Conservation (phyloP, 2,113 vertebrate species). For the Hipposideros armiger region DNA sequence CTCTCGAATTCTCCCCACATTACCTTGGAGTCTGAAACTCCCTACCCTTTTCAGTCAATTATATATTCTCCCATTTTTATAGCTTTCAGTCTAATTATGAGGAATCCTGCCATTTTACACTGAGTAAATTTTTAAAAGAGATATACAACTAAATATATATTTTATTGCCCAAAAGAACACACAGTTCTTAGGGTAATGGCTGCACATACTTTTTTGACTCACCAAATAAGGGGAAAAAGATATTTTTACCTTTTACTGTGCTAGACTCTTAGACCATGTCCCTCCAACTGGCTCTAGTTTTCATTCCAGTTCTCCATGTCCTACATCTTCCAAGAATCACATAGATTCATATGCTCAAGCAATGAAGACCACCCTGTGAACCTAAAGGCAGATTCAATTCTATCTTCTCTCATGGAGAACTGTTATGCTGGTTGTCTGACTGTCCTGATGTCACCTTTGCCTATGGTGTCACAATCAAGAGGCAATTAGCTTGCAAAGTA, state of each 20-base stretch:
- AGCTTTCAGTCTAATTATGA: neutral
- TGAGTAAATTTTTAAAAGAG: constrained; percentile 27
- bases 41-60: neutral
- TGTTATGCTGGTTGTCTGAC: neutral
- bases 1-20: neutral
- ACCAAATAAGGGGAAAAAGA: neutral
- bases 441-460: neutral
- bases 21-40: constrained; percentile 49
- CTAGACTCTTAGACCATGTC: neutral
- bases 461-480: neutral
- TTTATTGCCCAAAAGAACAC: constrained; percentile 1
- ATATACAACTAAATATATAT: neutral
- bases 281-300: neutral
- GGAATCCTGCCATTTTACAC: accelerated
- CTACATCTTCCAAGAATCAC: neutral
- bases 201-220: constrained; percentile 32
- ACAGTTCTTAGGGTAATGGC: constrained; percentile 24
- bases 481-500: neutral
- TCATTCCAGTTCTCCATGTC: neutral
- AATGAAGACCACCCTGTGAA: neutral
- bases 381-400: neutral
- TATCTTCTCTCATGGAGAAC: neutral
- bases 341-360: neutral
- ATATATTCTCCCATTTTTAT: constrained; percentile 39
- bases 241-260: neutral